These are phyloP conservation scores for Tachystola acroxantha DNA, from an alignment of 2,888 invertebrate species.

Conservation along the genomic window DNA sequence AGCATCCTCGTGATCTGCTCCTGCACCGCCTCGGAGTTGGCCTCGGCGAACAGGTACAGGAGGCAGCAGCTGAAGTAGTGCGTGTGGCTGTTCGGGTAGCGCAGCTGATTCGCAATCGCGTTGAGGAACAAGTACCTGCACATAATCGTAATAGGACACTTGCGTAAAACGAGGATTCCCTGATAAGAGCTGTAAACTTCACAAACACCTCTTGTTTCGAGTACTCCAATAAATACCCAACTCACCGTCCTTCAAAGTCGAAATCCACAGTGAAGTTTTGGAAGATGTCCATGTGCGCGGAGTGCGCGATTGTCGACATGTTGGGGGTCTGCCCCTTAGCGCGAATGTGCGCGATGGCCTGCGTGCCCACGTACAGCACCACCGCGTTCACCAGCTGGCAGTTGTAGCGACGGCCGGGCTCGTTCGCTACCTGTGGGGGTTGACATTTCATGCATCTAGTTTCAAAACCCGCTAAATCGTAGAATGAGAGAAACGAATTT, in stretches of 20 bases:
- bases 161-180: no score
- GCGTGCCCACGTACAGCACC: conserved; percentile 97
- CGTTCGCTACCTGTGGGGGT: conserved; percentile 83
- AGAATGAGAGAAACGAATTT: no score
- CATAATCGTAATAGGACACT: no score
- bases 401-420: conserved; percentile 95
- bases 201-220: no score
- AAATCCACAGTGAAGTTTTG: conserved; percentile 98
- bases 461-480: no score
- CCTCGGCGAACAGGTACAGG: conserved; percentile 97
- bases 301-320: conserved; percentile 98
- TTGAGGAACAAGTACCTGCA: conserved; percentile 96
- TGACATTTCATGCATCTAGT: no score
- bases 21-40: conserved; percentile 97
- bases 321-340: conserved; percentile 95
- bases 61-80: conserved; percentile 99
- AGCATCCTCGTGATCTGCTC: conserved; percentile 98
- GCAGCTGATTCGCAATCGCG: conserved; percentile 98
- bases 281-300: conserved; percentile 99
- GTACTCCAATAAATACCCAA: no score
- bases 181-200: no score
- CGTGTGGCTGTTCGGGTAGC: conserved; percentile 99
- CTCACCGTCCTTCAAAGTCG: conserved; percentile 92
- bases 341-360: conserved; percentile 95
- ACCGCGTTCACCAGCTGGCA: conserved; percentile 97